Base-by-base conservation (phyloP, 1,140 invertebrate species). In the Caerostris darwini region DNA sequence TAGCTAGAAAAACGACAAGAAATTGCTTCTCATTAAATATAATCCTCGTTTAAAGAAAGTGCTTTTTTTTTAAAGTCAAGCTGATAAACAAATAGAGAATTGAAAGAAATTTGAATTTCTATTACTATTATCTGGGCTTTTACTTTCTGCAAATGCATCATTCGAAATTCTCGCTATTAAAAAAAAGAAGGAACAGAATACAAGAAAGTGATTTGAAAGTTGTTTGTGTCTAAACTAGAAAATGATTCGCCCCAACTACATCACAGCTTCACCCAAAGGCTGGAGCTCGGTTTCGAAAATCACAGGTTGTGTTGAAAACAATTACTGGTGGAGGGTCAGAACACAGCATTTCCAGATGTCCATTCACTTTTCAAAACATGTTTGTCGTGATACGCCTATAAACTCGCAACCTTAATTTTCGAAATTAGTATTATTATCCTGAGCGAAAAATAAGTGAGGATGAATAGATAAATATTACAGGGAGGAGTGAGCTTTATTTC, bases 401-500 rank as follows among this genome's bases (percentile, higher is more conserved):
- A 85, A 85, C 17, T 4, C 8, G 56, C 57, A 59, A 64, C 58
- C 58, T 64, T 64, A 87, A 87, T 87, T 87, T 87, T 3, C 85
- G 59, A 87, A 87, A 87, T 87, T 17, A 87, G 85, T 87, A 57
- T 87, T 87, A 87, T 87, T 87, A 87, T 6, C 82, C 19, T 7
- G 2, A 7, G 58, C 6, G 58, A 59, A 87, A 34, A 87, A 87
- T 53, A 50, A 87, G 59, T 17, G 59, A n/a, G 82, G 57, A 85
- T 19, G 81, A 83, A 50, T 7, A 34, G 57, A 19, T 7, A 85
- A 85, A 8, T 71, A 50, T 71, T 71, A 71, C 12, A 50, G 69
- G 19, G 34, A 71, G 34, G 69, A 71, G 69, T 71, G 12, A 10
- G 69, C 50, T 19, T 71, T 8, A 71, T 34, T 8, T 71, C 8